Base-by-base conservation (phyloP, 2,113 vertebrate genomes). In the Forbesichthys agassizii region DNA sequence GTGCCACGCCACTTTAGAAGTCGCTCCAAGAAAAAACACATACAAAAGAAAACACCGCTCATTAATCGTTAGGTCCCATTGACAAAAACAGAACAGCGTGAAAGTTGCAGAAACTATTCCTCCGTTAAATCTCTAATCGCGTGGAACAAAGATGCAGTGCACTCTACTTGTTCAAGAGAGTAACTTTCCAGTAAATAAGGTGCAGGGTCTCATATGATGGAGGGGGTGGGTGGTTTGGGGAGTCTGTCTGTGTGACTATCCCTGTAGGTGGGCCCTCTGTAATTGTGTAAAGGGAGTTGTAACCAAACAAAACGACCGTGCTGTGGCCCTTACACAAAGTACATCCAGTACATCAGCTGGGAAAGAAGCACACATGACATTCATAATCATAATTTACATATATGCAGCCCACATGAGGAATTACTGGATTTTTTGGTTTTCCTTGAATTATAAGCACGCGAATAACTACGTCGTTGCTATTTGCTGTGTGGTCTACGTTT, bases 61-160 rank as follows among this genome's bases (percentile, higher is more conserved):
- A 42, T 79, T 77, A 82, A 68, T 64, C 61, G 11, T 66, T 55
- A 0, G 77, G 56, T 82, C 62, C 82, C 88, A 84, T 86, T 33
- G 36, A 42, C 7, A 33, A 64, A 11, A 14, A 67, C 53, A 64
- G 64, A 12, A 66, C 4, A 11, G 10, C 36, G 64, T 9, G 13
- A 68, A 78, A 81, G 33, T 75, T 33, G 36, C 52, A 48, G 47
- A 73, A 65, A 52, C 20, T n/a, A n/a, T 2, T 33, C 11, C 36
- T 14, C n/a, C 20, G 13, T 33, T 42, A 1, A 8, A 1, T 12
- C 11, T 10, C 9, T 13, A 46, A 60, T 46, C 0, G 10, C 14
- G 9, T 13, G 20, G 9, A 27, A 59, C 9, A 18, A 9, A n/a
- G 53, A 55, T 12, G 4, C 14, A 55, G 53, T 55, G 68, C 71